phyloP scores from a whole-genome alignment of 1,140 invertebrate genomes.

The Drosophila serrata region DNA sequence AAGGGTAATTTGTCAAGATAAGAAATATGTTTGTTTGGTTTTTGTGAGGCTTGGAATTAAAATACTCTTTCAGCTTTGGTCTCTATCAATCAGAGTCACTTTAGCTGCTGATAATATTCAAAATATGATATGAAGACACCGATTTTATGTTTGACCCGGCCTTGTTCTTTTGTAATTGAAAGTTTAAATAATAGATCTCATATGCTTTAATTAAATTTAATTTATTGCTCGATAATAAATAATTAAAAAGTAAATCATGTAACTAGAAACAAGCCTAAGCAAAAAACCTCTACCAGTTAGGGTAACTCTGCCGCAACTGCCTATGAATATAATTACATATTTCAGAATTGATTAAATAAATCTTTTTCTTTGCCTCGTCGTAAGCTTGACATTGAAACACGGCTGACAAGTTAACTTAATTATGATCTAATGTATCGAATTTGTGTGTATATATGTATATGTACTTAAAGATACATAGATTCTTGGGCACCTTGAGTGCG shows the following conservation, averaged over 20 bases:
- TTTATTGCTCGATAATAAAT: background rate
- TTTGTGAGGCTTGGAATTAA: slow-evolving; percentile 1
- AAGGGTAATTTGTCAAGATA: slow-evolving; percentile 41
- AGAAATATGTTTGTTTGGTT: slow-evolving; percentile 2
- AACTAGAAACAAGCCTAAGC: background rate
- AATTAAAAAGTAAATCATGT: background rate
- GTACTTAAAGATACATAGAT: background rate
- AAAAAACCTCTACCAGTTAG: slow-evolving; percentile 2
- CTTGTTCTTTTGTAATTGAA: background rate
- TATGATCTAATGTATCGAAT: slow-evolving; percentile 44
- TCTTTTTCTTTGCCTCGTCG: slow-evolving; percentile 22
- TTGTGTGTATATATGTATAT: background rate
- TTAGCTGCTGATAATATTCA: background rate
- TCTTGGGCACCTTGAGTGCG: slow-evolving; percentile 42
- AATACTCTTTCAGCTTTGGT: slow-evolving; percentile 14
- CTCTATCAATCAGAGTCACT: slow-evolving; percentile 6
- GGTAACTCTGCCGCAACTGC: background rate
- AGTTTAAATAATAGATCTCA: background rate
- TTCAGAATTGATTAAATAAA: slow-evolving; percentile 46
- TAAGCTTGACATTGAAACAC: slow-evolving; percentile 44
- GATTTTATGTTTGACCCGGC: background rate
- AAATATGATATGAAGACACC: background rate
- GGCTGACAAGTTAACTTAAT: slow-evolving; percentile 39
- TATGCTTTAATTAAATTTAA: too few relatives aligned
- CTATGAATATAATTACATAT: slow-evolving; percentile 35